These are phyloP conservation scores for Leuciscus idus DNA, from an alignment of 2,113 vertebrate species.

Conservation along the genomic window DNA sequence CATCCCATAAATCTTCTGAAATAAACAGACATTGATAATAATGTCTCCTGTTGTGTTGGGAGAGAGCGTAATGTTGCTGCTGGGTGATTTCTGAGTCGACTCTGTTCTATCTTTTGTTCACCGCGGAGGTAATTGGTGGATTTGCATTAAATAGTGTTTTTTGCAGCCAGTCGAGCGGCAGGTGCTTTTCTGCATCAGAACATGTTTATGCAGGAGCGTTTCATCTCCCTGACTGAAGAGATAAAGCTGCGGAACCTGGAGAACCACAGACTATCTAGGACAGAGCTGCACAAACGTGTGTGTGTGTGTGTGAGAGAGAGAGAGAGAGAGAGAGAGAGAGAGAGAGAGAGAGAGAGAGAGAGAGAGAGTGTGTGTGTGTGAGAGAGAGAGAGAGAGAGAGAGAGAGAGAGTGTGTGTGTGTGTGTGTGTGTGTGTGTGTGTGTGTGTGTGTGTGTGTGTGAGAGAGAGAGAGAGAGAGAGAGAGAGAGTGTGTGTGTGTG, in stretches of 20 bases:
- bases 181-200: not conserved
- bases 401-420: not conserved
- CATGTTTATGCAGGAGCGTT: not conserved
- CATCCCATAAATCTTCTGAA: not conserved
- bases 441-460: not conserved
- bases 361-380: too few species aligned
- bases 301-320: too few species aligned
- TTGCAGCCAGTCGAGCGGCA: not conserved
- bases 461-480: not conserved
- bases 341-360: too few species aligned
- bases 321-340: too few species aligned
- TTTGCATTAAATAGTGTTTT: slow-evolving; percentile 33
- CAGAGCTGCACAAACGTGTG: slow-evolving; percentile 10
- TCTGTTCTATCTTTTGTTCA: not conserved
- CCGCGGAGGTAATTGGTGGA: not conserved
- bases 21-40: not conserved
- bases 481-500: not conserved
- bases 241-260: slow-evolving; percentile 21
- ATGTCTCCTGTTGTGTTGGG: not conserved
- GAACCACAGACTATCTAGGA: not conserved
- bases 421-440: not conserved
- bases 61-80: not conserved
- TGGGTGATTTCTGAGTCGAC: not conserved
- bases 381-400: too few species aligned
- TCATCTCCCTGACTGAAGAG: not conserved